phyloP scores from a whole-genome alignment of 2,113 vertebrate genomes.

The Apus apus region DNA sequence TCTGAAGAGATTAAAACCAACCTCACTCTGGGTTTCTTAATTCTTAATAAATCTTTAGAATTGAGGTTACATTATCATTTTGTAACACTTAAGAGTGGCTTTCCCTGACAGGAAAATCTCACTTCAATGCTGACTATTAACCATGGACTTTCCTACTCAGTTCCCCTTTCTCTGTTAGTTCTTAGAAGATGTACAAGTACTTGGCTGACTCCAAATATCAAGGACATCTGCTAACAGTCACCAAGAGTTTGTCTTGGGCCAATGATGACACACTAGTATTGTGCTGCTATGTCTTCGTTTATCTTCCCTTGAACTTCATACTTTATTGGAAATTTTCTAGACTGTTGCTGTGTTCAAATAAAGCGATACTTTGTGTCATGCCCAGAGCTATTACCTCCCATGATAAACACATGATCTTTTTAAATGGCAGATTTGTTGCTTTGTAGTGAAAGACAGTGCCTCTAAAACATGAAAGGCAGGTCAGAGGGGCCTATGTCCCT shows the following conservation, averaged over 20 bases:
- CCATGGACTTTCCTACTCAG: background rate
- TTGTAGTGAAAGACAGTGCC: background rate
- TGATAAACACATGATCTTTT: background rate
- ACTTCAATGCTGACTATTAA: background rate
- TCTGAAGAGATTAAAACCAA: background rate
- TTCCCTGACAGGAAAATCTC: background rate
- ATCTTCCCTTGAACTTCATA: background rate
- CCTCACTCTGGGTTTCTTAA: background rate
- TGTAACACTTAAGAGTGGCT: background rate
- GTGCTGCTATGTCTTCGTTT: background rate
- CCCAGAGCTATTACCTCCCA: background rate
- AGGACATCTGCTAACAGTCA: background rate
- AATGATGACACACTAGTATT: background rate
- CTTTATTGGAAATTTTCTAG: background rate
- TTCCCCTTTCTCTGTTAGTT: background rate
- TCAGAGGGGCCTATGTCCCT: background rate
- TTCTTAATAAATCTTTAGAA: background rate
- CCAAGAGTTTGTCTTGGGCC: background rate
- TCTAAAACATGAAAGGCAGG: background rate
- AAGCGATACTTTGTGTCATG: background rate
- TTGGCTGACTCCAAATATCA: fast-evolving
- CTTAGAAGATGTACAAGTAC: background rate
- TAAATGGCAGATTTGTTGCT: background rate
- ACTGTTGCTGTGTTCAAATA: background rate
- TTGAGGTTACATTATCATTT: background rate